Percentiles rank a stretch among this genome's conserved stretches.
Evolutionary conservation across 30 jellyfish, hydroid and myxozoan genomes (phyloP).

Genomic region (Cassiopea xamachana): DNA sequence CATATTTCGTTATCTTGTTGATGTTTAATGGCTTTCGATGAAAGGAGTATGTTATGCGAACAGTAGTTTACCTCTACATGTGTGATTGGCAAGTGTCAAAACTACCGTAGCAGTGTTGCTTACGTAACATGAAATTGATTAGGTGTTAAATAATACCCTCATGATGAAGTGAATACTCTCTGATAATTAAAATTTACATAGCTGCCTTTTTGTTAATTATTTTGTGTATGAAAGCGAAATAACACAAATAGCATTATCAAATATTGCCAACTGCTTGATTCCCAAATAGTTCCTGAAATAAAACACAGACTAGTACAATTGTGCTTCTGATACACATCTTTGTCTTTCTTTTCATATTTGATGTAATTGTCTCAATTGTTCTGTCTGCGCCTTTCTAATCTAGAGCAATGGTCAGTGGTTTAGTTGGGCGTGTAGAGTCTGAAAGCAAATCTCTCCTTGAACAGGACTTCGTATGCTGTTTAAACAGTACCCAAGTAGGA

Average conservation of each 20-base stretch:
- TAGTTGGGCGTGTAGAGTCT: neutral
- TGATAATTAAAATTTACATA: neutral
- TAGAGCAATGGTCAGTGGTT: neutral
- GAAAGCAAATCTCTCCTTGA: neutral
- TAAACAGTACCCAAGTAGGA: neutral
- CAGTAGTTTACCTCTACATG: neutral
- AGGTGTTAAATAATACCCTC: neutral
- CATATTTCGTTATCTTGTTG: too few species aligned
- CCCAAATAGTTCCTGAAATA: neutral
- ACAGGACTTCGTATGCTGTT: neutral
- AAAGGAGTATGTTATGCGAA: too few species aligned
- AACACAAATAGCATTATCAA: neutral
- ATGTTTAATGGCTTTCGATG: too few species aligned
- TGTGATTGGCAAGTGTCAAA: neutral
- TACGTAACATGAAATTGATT: neutral
- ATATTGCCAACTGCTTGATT: slow-evolving; percentile 10
- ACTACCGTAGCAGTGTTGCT: neutral
- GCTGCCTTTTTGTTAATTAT: neutral
- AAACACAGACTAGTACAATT: neutral
- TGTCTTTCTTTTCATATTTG: neutral
- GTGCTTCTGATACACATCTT: neutral
- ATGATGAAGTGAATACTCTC: neutral
- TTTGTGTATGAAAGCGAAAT: neutral
- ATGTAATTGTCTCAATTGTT: too few species aligned
- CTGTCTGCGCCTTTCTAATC: neutral